Conservation (phyloP, 2,888 invertebrate species). For the Agonopterix arenella region DNA sequence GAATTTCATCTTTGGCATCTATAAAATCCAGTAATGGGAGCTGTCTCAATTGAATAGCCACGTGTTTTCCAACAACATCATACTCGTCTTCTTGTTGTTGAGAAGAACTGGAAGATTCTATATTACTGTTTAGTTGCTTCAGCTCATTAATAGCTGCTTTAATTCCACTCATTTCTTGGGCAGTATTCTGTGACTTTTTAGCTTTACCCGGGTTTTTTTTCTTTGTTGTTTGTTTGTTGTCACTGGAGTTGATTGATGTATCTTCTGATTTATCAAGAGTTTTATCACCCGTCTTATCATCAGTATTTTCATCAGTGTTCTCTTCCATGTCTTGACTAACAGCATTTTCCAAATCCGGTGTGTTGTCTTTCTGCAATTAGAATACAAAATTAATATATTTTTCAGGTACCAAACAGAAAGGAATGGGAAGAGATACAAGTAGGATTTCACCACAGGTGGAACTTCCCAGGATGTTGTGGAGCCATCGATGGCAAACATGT, state of each 20-base stretch:
- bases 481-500: constrained; percentile 14
- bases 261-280: constrained; percentile 9
- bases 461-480: constrained; percentile 20
- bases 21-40: constrained; percentile 14
- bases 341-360: constrained; percentile 14
- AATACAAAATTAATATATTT: constrained; percentile 14
- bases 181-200: constrained; percentile 16
- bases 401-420: constrained; percentile 18
- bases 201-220: constrained; percentile 12
- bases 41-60: constrained; percentile 15
- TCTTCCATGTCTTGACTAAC: constrained; percentile 12
- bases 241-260: constrained; percentile 11
- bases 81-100: constrained; percentile 13
- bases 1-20: constrained; percentile 16
- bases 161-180: constrained; percentile 12
- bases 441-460: constrained; percentile 19
- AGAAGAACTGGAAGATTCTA: constrained; percentile 13
- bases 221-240: constrained; percentile 12
- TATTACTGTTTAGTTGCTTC: constrained; percentile 16
- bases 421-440: constrained; percentile 14
- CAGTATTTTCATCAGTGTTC: constrained; percentile 11
- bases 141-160: constrained; percentile 16
- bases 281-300: constrained; percentile 12
- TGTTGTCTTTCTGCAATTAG: constrained; percentile 13
- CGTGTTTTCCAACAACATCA: constrained; percentile 17